phyloP scores from a whole-genome alignment of 2,797 vertebrate species.

The Pseudochirops cupreus region DNA sequence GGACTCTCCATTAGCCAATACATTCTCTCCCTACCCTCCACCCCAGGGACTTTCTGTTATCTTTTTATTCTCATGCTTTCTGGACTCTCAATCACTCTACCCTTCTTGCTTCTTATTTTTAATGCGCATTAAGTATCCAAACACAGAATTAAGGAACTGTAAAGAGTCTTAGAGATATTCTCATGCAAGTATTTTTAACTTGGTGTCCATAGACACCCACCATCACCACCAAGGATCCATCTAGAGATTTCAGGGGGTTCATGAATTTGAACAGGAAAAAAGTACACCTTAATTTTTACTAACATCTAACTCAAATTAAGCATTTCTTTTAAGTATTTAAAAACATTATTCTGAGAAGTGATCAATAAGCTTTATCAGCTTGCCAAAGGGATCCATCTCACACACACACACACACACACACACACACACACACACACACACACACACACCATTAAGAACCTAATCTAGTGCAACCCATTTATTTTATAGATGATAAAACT shows the following conservation, averaged over 20 bases:
- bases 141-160: background rate
- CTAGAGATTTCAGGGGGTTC: background rate
- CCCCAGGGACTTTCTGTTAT: constrained; percentile 59
- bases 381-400: background rate
- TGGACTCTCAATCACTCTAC: constrained; percentile 38
- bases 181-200: background rate
- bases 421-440: background rate
- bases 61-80: constrained; percentile 65
- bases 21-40: constrained; percentile 2
- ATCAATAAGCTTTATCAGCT: background rate
- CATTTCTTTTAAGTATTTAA: background rate
- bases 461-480: background rate
- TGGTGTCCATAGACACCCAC: background rate
- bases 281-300: background rate
- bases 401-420: background rate
- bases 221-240: background rate
- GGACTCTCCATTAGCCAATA: constrained; percentile 26
- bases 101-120: background rate
- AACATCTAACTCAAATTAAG: background rate
- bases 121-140: background rate
- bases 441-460: background rate
- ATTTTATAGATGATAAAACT: background rate
- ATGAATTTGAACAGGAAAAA: background rate
- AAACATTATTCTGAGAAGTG: background rate
- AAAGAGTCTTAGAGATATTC: background rate